Evolutionary conservation across 2,113 vertebrate genomes (phyloP), one percentile per base, ranked within the genome.

Genomic region (Oryzias javanicus): DNA sequence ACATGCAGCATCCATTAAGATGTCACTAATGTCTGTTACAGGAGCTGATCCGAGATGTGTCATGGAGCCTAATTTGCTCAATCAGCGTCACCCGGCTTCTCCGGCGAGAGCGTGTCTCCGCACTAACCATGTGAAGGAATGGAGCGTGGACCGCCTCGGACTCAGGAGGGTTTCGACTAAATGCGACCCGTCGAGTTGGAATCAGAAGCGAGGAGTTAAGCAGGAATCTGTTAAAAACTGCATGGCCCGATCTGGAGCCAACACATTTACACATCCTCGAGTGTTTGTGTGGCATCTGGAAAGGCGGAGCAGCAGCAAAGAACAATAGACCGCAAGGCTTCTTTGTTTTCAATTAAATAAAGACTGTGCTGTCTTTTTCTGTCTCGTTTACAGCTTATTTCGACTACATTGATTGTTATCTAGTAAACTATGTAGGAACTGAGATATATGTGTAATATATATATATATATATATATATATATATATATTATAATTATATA

Each of bases 1-100:
- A 62, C 54, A 56, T 7, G 19, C 0, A 29, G 60, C 25, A 0
- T 65, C 50, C 66, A 67, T 81, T 77, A 81, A 45, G 55, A 47
- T 42, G 46, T 6, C 14, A 3, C 60, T 42, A 14, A 67, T 44
- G 52, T 47, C 10, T 2, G 27, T 42, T 18, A 16, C 35, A 14
- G 40, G 24, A 25, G 51, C n/a, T 8, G 48, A 55, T 74, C 44
- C 40, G 14, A n/a, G 22, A 67, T 42, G 49, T 3, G 47, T 60
- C 25, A 13, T 4, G 55, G 14, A 17, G 40, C 46, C 47, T 73
- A 35, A 83, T 78, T 51, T 49, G 42, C 55, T 68, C 80, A 66
- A 79, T 80, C 68, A 74, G 44, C 2, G 3, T 3, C 8, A 16
- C 20, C 6, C 60, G 3, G 35, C 45, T 58, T 49, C 53, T 47